A percentile compares a stretch with the other conserved stretches of the same genome.
phyloP scores from a whole-genome alignment of 2,888 invertebrate genomes.

The Cheilosia urbana region DNA sequence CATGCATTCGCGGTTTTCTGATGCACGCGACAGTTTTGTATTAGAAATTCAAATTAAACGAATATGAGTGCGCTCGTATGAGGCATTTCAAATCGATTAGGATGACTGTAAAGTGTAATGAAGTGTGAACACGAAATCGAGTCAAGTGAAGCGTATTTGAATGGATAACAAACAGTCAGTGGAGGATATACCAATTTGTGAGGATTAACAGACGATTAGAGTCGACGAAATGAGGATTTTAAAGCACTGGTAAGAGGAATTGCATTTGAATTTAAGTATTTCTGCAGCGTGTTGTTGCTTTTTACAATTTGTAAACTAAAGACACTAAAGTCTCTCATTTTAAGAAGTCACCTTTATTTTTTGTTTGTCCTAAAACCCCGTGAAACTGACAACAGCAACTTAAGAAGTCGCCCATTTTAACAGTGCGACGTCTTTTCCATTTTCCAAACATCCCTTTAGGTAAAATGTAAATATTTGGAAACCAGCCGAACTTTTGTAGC shows the following conservation, averaged over 20 bases:
- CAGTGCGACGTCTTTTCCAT: too few species aligned
- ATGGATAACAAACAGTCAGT: constrained; percentile 30
- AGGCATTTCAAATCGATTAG: constrained; percentile 31
- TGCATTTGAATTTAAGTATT: background rate
- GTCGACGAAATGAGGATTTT: constrained; percentile 80
- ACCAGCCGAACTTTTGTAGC: too few species aligned
- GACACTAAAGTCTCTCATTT: too few species aligned
- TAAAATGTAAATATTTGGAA: too few species aligned
- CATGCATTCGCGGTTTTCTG: constrained; percentile 8
- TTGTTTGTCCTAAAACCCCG: too few species aligned
- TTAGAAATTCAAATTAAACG: constrained; percentile 40
- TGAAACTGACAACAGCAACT: too few species aligned
- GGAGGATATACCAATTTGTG: background rate
- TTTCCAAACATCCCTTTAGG: too few species aligned
- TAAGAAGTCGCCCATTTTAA: too few species aligned
- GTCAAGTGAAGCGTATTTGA: background rate
- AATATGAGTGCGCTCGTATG: background rate
- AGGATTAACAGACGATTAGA: background rate
- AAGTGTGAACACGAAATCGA: background rate
- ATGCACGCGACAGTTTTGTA: constrained; percentile 42
- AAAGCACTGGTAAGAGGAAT: constrained; percentile 80
- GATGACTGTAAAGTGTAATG: background rate
- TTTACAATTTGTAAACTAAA: too few species aligned
- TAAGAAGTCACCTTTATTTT: too few species aligned
- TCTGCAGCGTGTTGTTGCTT: background rate